Percentiles rank a stretch among this genome's conserved stretches.
These are phyloP conservation scores for Benthosema pterotum DNA, from an alignment of 2,797 vertebrate genomes.

Conservation along the genomic window DNA sequence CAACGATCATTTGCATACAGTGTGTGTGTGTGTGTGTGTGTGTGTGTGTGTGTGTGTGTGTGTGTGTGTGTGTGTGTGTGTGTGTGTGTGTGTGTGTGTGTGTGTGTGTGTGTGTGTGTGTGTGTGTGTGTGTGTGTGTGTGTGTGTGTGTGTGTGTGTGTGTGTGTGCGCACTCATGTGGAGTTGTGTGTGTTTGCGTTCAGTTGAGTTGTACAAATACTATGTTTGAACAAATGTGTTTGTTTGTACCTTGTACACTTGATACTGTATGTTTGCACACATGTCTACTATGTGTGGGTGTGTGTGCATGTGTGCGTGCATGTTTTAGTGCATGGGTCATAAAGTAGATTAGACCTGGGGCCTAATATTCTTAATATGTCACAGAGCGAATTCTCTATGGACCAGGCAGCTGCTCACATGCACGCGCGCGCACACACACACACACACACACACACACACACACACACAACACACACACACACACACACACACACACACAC, in stretches of 20 bases:
- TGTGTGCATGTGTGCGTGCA: background rate
- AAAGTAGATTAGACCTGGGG: too few species aligned
- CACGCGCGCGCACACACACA: too few species aligned
- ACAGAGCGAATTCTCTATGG: too few species aligned
- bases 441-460: too few species aligned
- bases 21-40: background rate
- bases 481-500: too few species aligned
- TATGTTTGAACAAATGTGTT: background rate
- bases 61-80: conserved; percentile 1
- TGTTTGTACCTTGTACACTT: too few species aligned
- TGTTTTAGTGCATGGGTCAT: background rate
- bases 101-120: background rate
- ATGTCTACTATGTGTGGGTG: background rate
- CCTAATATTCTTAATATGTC: too few species aligned
- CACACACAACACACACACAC: too few species aligned
- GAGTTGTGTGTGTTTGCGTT: background rate
- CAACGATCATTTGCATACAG: background rate
- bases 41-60: conserved; percentile 9
- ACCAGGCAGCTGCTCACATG: too few species aligned
- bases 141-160: background rate
- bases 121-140: conserved; percentile 6
- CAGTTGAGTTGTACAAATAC: background rate
- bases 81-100: conserved; percentile 17
- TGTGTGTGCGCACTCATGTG: conserved; percentile 2
- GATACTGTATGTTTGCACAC: too few species aligned